Percentiles rank a stretch among this genome's conserved stretches.
These are phyloP conservation scores for Beris chalybata DNA, from an alignment of 2,888 invertebrate genomes.

Conservation along the genomic window DNA sequence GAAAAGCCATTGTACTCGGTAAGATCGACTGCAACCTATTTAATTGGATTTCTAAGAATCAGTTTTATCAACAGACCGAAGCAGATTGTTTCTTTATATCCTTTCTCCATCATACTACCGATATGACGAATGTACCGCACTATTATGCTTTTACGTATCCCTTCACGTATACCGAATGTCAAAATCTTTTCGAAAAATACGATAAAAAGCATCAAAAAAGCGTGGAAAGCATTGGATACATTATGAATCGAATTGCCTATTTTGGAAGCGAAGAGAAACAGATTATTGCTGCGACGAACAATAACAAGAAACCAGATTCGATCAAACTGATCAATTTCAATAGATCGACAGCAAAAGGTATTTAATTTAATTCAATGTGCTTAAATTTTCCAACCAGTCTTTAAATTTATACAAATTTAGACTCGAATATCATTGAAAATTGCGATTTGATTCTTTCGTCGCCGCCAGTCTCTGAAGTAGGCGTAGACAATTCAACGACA, in stretches of 20 bases:
- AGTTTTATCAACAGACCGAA: constrained; percentile 57
- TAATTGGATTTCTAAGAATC: not conserved
- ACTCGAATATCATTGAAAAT: constrained; percentile 16
- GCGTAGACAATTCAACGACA: constrained; percentile 1
- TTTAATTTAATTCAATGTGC: not conserved
- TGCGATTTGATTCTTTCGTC: not conserved
- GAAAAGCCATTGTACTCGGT: constrained; percentile 79
- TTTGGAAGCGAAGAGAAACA: constrained; percentile 18
- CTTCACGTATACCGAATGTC: constrained; percentile 80
- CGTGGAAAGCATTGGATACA: constrained; percentile 32
- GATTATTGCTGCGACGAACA: not conserved
- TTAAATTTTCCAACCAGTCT: not conserved
- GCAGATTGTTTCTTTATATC: constrained; percentile 74
- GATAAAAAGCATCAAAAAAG: constrained; percentile 58
- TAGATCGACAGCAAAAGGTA: constrained; percentile 21
- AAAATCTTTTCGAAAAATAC: constrained; percentile 69
- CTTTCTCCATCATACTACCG: constrained; percentile 72
- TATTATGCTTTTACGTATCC: constrained; percentile 93
- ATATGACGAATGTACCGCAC: constrained; percentile 70
- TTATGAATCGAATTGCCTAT: constrained; percentile 32
- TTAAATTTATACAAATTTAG: constrained; percentile 11
- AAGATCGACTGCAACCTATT: constrained; percentile 47
- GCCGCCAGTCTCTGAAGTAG: not conserved
- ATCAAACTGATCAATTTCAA: not conserved
- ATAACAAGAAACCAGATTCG: constrained; percentile 3